Evolutionary conservation across 2,797 vertebrate genomes (phyloP), one percentile per base, ranked within the genome.

Genomic region (Thripadectes ignobilis): DNA sequence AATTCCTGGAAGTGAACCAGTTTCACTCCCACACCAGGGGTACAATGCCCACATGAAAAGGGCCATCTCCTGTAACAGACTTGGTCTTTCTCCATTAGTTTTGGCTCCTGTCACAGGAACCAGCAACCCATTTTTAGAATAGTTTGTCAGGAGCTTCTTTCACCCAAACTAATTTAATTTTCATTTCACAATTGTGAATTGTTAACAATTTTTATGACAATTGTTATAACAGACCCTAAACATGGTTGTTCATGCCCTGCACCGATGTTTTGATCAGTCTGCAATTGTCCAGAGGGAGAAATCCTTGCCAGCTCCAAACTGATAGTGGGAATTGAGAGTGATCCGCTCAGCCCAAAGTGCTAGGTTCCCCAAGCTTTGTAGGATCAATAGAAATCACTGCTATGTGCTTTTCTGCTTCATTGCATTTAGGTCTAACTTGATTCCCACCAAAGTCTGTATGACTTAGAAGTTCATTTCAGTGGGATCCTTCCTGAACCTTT

Each of bases 201-300:
- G 38, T 39, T 39, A 39, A 39, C 38, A 39, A 39, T 39, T 39
- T 12, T 13, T 4, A 14, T 0, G 3, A 34, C 1, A 2, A 10
- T 51, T 68, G 10, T 34, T 74, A 24, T 3, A 48, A 45, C 4
- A 58, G 27, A 43, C 18, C 3, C 11, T 27, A 12, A 74, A 19
- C 2, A 8, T 8, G 4, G 38, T 62, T 59, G 58, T 26, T 32
- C 21, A 39, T n/a, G 32, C 17, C 22, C 30, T 34, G n/a, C 12
- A 30, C 0, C 29, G 39, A 63, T 54, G 6, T 72, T 91, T 72
- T 0, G 2, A 65, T 27, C 2, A 7, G 22, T 4, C 15, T 65
- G 10, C 27, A 48, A n/a, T 14, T 62, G 11, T 10, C 17, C 11
- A 57, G 14, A 1, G 5, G 3, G 19, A 38, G 27, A 39, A 9